Evolutionary conservation across 2,888 invertebrate species (phyloP), one percentile per base, ranked within the genome.

Genomic region (Hetaerina titia): DNA sequence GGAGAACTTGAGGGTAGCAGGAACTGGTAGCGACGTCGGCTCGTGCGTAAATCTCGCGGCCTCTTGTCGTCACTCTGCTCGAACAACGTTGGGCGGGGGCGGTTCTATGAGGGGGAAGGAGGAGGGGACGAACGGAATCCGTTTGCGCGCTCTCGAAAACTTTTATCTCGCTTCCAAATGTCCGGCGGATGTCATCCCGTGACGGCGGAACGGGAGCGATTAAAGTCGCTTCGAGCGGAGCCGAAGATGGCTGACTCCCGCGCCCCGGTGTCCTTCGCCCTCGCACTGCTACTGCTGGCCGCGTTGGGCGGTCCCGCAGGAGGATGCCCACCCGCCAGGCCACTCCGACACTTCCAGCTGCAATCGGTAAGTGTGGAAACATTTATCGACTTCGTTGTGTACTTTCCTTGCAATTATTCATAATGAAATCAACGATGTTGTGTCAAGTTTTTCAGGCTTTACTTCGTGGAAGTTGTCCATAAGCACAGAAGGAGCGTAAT

Each of bases 271-370:
- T 31, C 81, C n/a, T 45, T 45, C 45, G 17, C 81, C 81, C 31
- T 81, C 25, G 31, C 8, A 2, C n/a, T 81, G 11, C 6, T 90
- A 25, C 90, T 69, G 92, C 45, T 60, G 25, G 17, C 57, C 69
- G 81, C 69, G 13, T 69, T 92, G 64, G 45, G 19, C 19, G 88
- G 17, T 6, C 22, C 56, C 64, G 69, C 19, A 22, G 92, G 22
- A 56, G 92, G 69, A 64, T 92, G 92, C n/a, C 92, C 92, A 13
- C 92, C 92, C 2, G 92, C 92, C 7, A 64, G 74, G 45, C 92
- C 92, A 0, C 69, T 92, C 9, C 25, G 92, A 22, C 92, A 92
- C 92, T 92, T 92, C 22, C 64, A 92, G 15, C 15, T 92, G 45
- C 63, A 94, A 81, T 89, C 87, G 60, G 88, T 94, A 22, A 31